phyloP scores from a whole-genome alignment of 2,797 vertebrate species.

The Propithecus deckenii region DNA sequence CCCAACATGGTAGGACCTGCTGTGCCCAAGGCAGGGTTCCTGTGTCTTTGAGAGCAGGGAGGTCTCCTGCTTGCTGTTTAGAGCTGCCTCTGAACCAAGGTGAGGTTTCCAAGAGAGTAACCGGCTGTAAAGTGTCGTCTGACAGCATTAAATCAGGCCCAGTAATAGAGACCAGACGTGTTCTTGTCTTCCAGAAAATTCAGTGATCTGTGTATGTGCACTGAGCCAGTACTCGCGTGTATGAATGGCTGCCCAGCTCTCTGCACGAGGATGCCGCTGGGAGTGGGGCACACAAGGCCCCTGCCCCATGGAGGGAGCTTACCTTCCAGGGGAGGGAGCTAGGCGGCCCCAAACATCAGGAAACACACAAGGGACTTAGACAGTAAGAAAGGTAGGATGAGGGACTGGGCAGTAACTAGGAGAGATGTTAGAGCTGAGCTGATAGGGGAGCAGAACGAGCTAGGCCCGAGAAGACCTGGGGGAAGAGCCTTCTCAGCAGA shows the following conservation, averaged over 20 bases:
- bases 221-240: neutral
- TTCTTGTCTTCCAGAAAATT: neutral
- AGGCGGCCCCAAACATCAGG: neutral
- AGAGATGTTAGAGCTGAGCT: neutral
- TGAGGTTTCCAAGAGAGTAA: neutral
- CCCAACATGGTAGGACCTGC: no score
- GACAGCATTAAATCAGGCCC: neutral
- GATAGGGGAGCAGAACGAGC: neutral
- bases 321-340: neutral
- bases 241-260: neutral
- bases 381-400: neutral
- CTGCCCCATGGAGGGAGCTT: neutral
- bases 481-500: no score
- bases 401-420: no score
- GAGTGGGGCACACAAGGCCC: neutral
- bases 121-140: neutral
- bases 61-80: neutral
- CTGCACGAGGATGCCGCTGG: neutral
- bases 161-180: neutral
- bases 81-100: neutral
- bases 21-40: neutral
- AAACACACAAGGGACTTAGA: neutral
- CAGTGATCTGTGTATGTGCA: neutral
- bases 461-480: neutral
- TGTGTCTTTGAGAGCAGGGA: neutral